These are phyloP conservation scores for Myotis yumanensis DNA, from an alignment of 2,113 vertebrate genomes.

Conservation along the genomic window DNA sequence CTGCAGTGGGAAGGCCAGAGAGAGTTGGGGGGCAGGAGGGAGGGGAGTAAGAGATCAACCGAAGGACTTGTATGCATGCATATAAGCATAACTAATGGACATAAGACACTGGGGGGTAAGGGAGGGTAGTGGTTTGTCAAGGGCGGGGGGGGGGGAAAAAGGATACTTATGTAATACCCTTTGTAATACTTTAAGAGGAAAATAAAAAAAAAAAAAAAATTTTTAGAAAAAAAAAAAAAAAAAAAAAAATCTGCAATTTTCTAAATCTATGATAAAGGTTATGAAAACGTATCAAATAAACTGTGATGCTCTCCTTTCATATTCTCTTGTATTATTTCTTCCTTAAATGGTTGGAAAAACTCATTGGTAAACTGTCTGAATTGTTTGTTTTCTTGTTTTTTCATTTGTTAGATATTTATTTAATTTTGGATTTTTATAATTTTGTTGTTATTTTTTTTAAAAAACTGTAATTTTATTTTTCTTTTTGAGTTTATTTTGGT, in stretches of 20 bases:
- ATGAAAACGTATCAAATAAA: not conserved
- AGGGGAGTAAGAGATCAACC: too few species aligned
- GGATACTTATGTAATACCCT: too few species aligned
- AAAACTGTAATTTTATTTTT: not conserved
- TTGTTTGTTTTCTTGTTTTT: not conserved
- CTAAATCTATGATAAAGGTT: not conserved
- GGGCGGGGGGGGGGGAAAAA: too few species aligned
- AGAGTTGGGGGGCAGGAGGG: too few species aligned
- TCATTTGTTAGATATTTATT: not conserved
- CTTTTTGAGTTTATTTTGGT: not conserved
- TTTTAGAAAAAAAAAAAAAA: too few species aligned
- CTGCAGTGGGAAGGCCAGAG: too few species aligned
- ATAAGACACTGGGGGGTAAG: too few species aligned
- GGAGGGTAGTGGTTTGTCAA: too few species aligned
- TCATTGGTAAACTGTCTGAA: not conserved
- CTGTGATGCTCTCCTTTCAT: not conserved
- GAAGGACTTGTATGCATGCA: too few species aligned
- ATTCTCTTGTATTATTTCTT: not conserved
- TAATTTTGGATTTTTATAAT: not conserved
- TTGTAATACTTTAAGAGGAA: too few species aligned
- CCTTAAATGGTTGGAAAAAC: not conserved
- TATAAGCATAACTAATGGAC: too few species aligned
- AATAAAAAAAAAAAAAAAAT: too few species aligned
- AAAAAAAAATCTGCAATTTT: not conserved
- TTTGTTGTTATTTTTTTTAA: not conserved